Base-by-base conservation (phyloP, 2,113 vertebrate species). In the Illadopsis cleaveri region DNA sequence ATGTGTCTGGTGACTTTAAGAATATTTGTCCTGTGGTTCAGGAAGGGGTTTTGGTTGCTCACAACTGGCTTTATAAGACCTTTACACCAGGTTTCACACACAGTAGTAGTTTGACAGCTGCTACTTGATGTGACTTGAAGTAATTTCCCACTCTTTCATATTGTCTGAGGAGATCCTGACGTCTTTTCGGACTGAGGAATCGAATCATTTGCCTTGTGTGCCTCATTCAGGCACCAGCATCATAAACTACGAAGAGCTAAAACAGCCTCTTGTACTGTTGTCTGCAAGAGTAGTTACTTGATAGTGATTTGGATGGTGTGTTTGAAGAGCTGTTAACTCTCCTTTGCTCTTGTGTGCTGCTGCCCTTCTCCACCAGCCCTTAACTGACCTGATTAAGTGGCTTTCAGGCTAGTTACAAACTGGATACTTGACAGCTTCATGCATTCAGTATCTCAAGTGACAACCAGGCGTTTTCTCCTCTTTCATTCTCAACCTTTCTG, bases 371-470 rank as follows among this genome's bases (percentile, higher is more conserved):
- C 47, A 27, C 12, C n/a, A 60, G 62, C 19, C 30, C 31, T 57
- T 53, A 51, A 2, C 11, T 79, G 44, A 76, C 53, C 35, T 44
- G 75, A 35, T 79, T 45, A 28, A 35, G 28, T 72, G 54, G 35
- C 50, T 17, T 65, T 45, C 19, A 78, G 51, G 57, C 47, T 16
- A 89, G 28, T 15, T 91, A 17, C 1, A 5, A 48, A 37, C 28
- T n/a, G 62, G 22, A 12, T 45, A 53, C 44, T 85, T 0, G 0
- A 20, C 15, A 17, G 45, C 30, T 87, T 71, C 1, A 0, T 62
- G 17, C 5, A 0, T 44, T 64, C 35, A 64, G 44, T 18, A 16
- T 71, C 48, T 85, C 8, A 47, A 60, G 60, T 64, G n/a, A 35
- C 61, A 78, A 20, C 31, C 21, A 4, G 51, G 9, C 14, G 30